Evolutionary conservation across 2,888 invertebrate species (phyloP).

Genomic region (Steromphala cineraria): DNA sequence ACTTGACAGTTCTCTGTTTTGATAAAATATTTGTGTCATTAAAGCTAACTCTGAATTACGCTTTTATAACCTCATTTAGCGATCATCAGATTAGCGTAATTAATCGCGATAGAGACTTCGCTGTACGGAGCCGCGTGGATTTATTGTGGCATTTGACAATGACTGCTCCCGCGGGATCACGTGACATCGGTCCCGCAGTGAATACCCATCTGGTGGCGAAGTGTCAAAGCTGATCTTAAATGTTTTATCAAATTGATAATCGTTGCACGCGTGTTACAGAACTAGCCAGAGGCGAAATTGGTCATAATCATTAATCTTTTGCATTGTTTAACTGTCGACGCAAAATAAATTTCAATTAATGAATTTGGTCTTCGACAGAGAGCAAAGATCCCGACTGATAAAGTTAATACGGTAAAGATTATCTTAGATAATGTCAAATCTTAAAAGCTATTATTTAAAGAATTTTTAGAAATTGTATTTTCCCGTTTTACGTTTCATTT

Average conservation of each 20-base stretch:
- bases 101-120: conserved; percentile 5
- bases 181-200: conserved; percentile 15
- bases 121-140: conserved; percentile 15
- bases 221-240: conserved; percentile 15
- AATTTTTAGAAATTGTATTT: too few species aligned
- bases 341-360: conserved; percentile 9
- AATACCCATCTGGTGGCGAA: conserved; percentile 7
- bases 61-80: conserved; percentile 10
- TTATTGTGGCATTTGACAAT: conserved; percentile 18
- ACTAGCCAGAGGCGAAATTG: not conserved
- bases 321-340: conserved; percentile 6
- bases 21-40: conserved; percentile 8
- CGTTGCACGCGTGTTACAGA: not conserved
- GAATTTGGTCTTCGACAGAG: not conserved
- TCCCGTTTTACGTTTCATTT: too few species aligned
- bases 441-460: too few species aligned
- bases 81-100: conserved; percentile 12
- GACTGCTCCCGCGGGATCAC: conserved; percentile 11
- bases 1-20: conserved; percentile 1
- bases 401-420: too few species aligned
- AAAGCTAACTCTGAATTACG: not conserved
- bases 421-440: too few species aligned
- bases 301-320: conserved; percentile 9
- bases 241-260: conserved; percentile 19
- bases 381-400: too few species aligned